Evolutionary conservation across 2,797 vertebrate species (phyloP).

Genomic region (Poeciliopsis gracilis): DNA sequence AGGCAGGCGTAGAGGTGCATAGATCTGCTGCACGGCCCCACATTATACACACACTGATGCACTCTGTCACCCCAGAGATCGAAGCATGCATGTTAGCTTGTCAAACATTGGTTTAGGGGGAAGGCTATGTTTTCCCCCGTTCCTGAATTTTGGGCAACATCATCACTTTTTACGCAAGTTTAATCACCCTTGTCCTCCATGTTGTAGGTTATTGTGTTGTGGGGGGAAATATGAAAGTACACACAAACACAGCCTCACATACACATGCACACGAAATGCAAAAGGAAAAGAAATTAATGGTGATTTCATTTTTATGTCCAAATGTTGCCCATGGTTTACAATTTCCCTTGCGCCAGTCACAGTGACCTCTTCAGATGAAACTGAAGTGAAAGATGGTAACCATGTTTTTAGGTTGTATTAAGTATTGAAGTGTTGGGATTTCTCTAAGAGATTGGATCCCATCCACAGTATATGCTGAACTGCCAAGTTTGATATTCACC

Average conservation of each 20-base stretch:
- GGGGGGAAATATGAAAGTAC: conserved; percentile 24
- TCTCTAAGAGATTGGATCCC: conserved; percentile 51
- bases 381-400: conserved; percentile 69
- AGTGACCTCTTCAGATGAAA: conserved; percentile 49
- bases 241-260: conserved; percentile 25
- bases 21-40: conserved; percentile 47
- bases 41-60: conserved; percentile 74
- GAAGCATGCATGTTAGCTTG: conserved; percentile 68
- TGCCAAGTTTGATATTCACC: conserved; percentile 45
- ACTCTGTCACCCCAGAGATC: conserved; percentile 74
- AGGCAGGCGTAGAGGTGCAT: conserved; percentile 58
- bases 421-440: conserved; percentile 65
- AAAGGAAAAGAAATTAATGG: background rate
- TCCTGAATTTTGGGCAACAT: conserved; percentile 52
- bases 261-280: background rate
- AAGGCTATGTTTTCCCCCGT: conserved; percentile 46
- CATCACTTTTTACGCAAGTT: conserved; percentile 68
- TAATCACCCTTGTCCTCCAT: conserved; percentile 46
- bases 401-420: conserved; percentile 70
- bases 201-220: conserved; percentile 32
- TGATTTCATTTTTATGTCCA: background rate
- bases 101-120: conserved; percentile 65
- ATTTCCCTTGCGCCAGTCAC: background rate
- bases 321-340: background rate
- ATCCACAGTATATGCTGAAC: conserved; percentile 46